Evolutionary conservation across 2,797 vertebrate species (phyloP).

Genomic region (Denticeps clupeoides): DNA sequence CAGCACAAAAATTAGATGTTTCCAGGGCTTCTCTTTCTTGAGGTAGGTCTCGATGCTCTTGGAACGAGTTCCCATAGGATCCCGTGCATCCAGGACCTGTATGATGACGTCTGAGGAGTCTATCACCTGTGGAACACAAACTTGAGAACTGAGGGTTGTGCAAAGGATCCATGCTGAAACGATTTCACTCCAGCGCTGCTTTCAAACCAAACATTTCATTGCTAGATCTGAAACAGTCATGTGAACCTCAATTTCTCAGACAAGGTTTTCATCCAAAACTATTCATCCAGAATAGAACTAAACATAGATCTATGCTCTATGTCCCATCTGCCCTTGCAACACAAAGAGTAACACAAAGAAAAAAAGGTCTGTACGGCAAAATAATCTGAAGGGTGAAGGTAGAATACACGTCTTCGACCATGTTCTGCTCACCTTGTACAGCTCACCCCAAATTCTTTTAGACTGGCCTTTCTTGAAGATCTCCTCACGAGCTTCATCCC

Average conservation of each 20-base stretch:
- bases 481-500: slow-evolving; percentile 81
- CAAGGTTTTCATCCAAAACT: too few relatives aligned
- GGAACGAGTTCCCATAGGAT: slow-evolving; percentile 89
- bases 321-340: too few relatives aligned
- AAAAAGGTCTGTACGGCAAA: background rate
- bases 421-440: slow-evolving; percentile 75
- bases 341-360: too few relatives aligned
- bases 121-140: slow-evolving; percentile 67
- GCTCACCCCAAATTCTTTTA: slow-evolving; percentile 95
- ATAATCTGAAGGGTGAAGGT: too few relatives aligned
- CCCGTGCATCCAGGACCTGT: slow-evolving; percentile 91
- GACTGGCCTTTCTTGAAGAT: slow-evolving; percentile 97
- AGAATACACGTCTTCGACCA: too few relatives aligned
- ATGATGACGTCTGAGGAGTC: slow-evolving; percentile 95
- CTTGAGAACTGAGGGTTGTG: background rate
- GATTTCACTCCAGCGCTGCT: too few relatives aligned
- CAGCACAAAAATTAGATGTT: slow-evolving; percentile 91
- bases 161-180: too few relatives aligned
- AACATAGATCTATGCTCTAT: too few relatives aligned
- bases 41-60: slow-evolving; percentile 83
- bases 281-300: too few relatives aligned
- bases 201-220: too few relatives aligned
- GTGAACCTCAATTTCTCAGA: too few relatives aligned
- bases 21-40: slow-evolving; percentile 95
- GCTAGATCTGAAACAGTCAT: too few relatives aligned